Percentiles rank a stretch among this genome's conserved stretches.
phyloP scores from a whole-genome alignment of 2,113 vertebrate genomes.

The Propithecus coquereli region DNA sequence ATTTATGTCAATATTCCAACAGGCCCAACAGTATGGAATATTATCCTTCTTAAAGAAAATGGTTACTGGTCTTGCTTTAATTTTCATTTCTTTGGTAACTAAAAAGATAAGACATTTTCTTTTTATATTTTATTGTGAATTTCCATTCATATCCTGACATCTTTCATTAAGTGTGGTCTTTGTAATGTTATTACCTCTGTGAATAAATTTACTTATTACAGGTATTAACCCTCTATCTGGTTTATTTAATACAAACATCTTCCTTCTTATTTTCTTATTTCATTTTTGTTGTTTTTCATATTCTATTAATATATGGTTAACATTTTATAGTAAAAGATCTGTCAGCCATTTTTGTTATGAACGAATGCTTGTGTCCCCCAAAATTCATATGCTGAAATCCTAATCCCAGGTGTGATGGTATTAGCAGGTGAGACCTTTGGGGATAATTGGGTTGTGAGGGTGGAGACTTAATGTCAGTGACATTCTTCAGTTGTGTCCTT shows the following conservation, averaged over 20 bases:
- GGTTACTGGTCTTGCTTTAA: not conserved
- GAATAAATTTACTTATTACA: not conserved
- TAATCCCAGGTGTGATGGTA: not conserved
- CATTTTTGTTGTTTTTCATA: not conserved
- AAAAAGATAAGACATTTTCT: not conserved
- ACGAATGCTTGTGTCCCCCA: not conserved
- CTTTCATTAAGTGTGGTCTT: not conserved
- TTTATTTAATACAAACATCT: not conserved
- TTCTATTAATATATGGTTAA: not conserved
- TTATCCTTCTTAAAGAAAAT: not conserved
- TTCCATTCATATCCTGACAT: not conserved
- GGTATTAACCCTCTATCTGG: not conserved
- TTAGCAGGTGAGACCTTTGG: too few relatives aligned
- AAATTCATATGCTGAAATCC: not conserved
- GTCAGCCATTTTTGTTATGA: not conserved
- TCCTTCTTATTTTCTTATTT: not conserved
- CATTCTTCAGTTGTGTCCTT: not conserved
- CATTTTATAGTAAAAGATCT: not conserved
- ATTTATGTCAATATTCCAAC: not conserved
- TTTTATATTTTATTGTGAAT: not conserved
- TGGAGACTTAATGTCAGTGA: not conserved
- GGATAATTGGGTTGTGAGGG: not conserved
- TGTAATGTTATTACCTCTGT: not conserved
- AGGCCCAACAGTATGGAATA: not conserved
- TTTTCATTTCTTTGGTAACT: conserved; percentile 11